Conservation (phyloP, 2,113 vertebrate species). For the Megaceryle torquata region DNA sequence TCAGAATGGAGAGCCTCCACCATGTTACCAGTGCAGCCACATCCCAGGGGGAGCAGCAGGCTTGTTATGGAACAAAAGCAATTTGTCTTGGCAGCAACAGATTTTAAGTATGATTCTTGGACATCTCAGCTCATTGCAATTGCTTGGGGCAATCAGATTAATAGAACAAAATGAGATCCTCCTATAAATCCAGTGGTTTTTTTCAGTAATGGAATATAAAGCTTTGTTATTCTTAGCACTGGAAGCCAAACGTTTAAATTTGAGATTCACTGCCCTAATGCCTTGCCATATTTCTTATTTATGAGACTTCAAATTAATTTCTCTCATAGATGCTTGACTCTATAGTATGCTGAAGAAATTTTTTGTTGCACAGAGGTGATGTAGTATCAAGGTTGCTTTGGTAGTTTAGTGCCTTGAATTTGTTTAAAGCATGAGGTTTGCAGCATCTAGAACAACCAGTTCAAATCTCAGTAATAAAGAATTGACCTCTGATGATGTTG, state of each 20-base stretch:
- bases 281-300: not conserved
- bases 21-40: not conserved
- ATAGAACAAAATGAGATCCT: conserved; percentile 29
- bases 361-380: not conserved
- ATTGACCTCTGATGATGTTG: not conserved
- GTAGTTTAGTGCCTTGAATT: not conserved
- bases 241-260: not conserved
- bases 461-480: not conserved
- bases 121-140: not conserved
- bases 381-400: not conserved
- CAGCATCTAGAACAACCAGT: not conserved
- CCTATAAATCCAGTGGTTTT: not conserved
- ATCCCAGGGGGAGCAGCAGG: not conserved
- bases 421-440: not conserved
- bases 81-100: conserved; percentile 32
- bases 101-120: conserved; percentile 13
- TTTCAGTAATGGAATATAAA: not conserved
- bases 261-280: not conserved
- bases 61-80: not conserved
- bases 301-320: not conserved
- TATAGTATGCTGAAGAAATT: not conserved
- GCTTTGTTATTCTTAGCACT: not conserved
- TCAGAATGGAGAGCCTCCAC: not conserved
- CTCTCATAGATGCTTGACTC: not conserved
- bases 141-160: conserved; percentile 33